Base-by-base conservation (phyloP, 2,888 invertebrate genomes). In the Acholoe squamosa region DNA sequence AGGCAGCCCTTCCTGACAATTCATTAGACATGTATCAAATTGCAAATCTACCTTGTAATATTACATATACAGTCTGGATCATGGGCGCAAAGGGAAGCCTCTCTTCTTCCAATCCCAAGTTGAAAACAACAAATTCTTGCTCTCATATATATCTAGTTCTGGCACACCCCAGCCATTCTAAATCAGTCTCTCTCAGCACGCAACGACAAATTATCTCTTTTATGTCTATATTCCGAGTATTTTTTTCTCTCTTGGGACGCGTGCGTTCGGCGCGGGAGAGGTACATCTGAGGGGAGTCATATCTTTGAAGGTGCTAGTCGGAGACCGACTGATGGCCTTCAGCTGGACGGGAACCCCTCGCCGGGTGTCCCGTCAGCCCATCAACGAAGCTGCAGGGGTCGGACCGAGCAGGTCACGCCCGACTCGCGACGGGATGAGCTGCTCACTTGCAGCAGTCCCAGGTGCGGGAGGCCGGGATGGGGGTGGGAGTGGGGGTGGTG, bases 291-390 rank as follows among this genome's bases (percentile, higher is more conserved):
- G 43, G 80, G 19, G 43, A 25, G 14, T 16, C 12, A n/a, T 16
- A 5, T 0, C 80, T 80, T 80, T 80, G 80, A 80, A 43, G 80
- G 80, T 0, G n/a, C 80, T 19, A 22, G 10, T 12, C 80, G 80
- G 80, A 43, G 80, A 80, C 80, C 80, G 80, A 5, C 80, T 80
- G 80, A 80, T 80, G 80, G 80, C 22, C 80, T 16, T 80, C 80
- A 80, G 80, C 80, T 80, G 80, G 80, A 19, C 80, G 34, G 80
- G 80, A 33, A 14, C 80, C 80, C 80, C 80, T 80, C 43, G 80
- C 80, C 34, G 34, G 19, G 33, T 43, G n/a, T 34, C 34, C 80
- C 80, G 80, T 19, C 80, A 43, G 25, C 80, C 43, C 80, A 43
- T 80, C 80, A 80, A 34, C 80, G 22, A 34, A 34, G 80, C 80